A percentile compares a stretch with the other conserved stretches of the same genome.
These are phyloP conservation scores for Nycticryphes semicollaris DNA, from an alignment of 2,113 vertebrate species.

Conservation along the genomic window DNA sequence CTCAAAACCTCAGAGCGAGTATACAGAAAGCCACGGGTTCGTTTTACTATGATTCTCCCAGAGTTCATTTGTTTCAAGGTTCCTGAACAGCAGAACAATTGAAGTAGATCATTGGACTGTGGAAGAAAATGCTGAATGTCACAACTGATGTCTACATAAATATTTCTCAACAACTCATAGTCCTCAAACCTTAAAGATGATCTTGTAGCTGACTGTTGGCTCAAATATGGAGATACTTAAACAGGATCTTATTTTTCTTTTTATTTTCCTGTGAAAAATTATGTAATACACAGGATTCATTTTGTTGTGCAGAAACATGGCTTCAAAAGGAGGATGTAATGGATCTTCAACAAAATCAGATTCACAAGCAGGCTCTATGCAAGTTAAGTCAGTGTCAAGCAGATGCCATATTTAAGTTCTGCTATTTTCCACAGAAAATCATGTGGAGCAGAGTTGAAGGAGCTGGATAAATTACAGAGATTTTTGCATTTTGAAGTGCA, in stretches of 20 bases:
- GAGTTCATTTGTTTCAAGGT: neutral
- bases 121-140: neutral
- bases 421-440: neutral
- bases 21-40: neutral
- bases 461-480: neutral
- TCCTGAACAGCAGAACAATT: neutral
- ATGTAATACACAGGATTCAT: neutral
- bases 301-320: neutral
- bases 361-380: neutral
- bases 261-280: no score
- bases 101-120: neutral
- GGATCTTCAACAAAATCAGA: neutral
- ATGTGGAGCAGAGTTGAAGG: neutral
- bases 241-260: neutral
- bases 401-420: neutral
- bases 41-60: neutral
- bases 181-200: neutral
- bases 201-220: neutral
- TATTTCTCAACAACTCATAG: neutral
- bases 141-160: neutral
- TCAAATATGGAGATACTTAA: neutral
- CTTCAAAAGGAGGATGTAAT: neutral
- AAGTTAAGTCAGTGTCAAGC: neutral
- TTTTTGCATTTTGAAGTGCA: neutral
- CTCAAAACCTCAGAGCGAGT: neutral